Conservation (phyloP, 2,888 invertebrate genomes). For the Dryocosmus kuriphilus region DNA sequence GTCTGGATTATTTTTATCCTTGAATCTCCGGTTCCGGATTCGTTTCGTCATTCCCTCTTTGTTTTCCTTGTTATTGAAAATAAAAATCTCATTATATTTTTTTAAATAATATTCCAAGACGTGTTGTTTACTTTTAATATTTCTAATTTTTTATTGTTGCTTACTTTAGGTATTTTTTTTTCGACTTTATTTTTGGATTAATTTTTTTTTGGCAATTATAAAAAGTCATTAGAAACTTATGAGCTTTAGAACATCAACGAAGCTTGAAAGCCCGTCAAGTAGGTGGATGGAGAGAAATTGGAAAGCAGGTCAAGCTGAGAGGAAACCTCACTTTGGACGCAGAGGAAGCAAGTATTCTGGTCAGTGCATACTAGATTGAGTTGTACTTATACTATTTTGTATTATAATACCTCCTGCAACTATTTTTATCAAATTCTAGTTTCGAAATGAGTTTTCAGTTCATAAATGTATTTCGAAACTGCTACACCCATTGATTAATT, state of each 20-base stretch:
- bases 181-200: neutral
- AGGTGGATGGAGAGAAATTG: slow-evolving; percentile 59
- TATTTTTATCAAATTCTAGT: slow-evolving; percentile 27
- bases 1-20: slow-evolving; percentile 33
- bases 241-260: neutral
- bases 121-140: neutral
- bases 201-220: neutral
- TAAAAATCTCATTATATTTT: neutral
- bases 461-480: neutral
- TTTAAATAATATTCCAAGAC: no score
- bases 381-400: slow-evolving; percentile 38
- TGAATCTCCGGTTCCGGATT: slow-evolving; percentile 34
- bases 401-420: slow-evolving; percentile 24
- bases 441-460: neutral
- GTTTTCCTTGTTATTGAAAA: neutral
- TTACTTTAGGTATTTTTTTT: neutral
- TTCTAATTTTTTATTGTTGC: neutral
- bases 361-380: slow-evolving; percentile 46
- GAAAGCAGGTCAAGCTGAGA: slow-evolving; percentile 59
- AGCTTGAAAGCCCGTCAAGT: slow-evolving; percentile 52
- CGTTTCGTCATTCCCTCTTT: neutral
- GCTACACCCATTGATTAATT: neutral
- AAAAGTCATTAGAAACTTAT: neutral
- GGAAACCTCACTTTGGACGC: slow-evolving; percentile 48
- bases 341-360: slow-evolving; percentile 55